Evolutionary conservation across 2,888 invertebrate species (phyloP).

Genomic region (Lapara coniferarum): DNA sequence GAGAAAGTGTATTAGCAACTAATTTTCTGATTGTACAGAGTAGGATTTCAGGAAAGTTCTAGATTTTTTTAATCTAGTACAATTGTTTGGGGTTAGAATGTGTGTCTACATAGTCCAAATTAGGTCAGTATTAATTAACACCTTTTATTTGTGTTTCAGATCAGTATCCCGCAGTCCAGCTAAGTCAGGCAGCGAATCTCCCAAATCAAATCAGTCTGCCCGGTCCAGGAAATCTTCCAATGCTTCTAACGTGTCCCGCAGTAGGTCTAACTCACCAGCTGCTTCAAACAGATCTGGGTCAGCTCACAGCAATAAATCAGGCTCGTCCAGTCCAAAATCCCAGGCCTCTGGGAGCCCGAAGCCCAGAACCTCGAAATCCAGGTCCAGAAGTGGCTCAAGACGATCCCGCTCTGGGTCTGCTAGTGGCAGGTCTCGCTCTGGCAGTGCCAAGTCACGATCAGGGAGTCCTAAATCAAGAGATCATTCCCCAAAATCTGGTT

Average conservation of each 20-base stretch:
- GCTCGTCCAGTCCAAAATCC: conserved; percentile 73
- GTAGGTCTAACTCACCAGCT: conserved; percentile 76
- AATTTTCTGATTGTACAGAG: too few species aligned
- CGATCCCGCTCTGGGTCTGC: conserved; percentile 60
- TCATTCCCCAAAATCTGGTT: conserved; percentile 52
- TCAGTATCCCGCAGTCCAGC: conserved; percentile 71
- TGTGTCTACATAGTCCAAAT: background rate
- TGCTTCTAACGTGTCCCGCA: conserved; percentile 65
- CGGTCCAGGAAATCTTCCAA: conserved; percentile 69
- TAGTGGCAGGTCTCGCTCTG: conserved; percentile 62
- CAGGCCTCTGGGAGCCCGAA: conserved; percentile 71
- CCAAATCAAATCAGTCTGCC: conserved; percentile 66
- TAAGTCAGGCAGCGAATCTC: conserved; percentile 74
- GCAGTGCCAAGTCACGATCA: conserved; percentile 55
- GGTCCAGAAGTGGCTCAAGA: conserved; percentile 69
- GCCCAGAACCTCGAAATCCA: conserved; percentile 57
- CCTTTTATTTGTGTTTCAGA: conserved; percentile 48
- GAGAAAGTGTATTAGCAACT: too few species aligned
- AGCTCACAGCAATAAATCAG: conserved; percentile 74
- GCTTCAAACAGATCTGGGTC: conserved; percentile 72
- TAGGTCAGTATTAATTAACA: background rate
- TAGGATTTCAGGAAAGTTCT: too few species aligned
- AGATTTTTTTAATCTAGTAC: too few species aligned
- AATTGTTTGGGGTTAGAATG: too few species aligned
- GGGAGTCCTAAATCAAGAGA: conserved; percentile 57